Evolutionary conservation across 1,140 invertebrate species (phyloP).

Genomic region (Pinna nobilis): DNA sequence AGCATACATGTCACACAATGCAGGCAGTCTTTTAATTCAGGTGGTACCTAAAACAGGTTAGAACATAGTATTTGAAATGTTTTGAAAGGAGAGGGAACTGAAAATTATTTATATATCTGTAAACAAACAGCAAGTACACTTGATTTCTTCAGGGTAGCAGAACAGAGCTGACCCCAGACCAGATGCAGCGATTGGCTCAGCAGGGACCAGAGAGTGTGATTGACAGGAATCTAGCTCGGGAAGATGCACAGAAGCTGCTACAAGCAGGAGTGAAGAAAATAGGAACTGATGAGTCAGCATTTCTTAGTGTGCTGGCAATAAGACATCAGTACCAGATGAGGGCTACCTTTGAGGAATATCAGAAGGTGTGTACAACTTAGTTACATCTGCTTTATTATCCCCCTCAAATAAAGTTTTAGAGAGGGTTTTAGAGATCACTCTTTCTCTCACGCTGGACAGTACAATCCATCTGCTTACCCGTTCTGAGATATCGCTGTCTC

Average conservation of each 20-base stretch:
- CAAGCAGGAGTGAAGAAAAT: constrained; percentile 73
- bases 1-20: no score
- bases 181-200: constrained; percentile 44
- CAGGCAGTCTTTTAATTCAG: no score
- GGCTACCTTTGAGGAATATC: constrained; percentile 67
- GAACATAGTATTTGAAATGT: no score
- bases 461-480: no score
- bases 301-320: constrained; percentile 54
- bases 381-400: no score
- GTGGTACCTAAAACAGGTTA: no score
- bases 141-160: constrained; percentile 53
- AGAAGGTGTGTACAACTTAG: no score
- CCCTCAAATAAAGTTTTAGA: no score
- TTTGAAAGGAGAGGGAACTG: not conserved
- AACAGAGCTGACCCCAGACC: constrained; percentile 67
- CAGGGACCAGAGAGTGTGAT: constrained; percentile 62
- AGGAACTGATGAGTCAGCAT: constrained; percentile 74
- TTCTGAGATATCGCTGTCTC: no score
- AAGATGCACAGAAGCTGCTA: constrained; percentile 74
- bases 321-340: constrained; percentile 64
- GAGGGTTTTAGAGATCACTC: no score
- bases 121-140: not conserved
- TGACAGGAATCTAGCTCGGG: constrained; percentile 65
- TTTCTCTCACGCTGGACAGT: no score
- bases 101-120: not conserved